These are phyloP conservation scores for Bubalus kerabau DNA, from an alignment of 2,113 vertebrate species.

Conservation along the genomic window DNA sequence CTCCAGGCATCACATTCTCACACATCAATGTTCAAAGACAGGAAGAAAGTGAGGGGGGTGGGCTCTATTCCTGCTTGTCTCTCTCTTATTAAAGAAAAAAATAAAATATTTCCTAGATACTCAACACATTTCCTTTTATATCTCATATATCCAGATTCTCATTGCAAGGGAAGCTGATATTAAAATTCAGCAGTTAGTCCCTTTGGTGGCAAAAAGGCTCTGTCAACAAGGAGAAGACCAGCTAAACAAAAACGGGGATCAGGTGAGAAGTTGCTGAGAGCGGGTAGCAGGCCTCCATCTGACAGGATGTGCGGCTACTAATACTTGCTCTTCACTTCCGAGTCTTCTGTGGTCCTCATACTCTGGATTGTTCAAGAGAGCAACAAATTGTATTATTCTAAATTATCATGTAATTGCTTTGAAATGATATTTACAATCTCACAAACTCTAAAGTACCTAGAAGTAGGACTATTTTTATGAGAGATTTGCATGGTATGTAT, in stretches of 20 bases:
- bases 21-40: neutral
- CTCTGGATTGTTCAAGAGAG: neutral
- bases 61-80: neutral
- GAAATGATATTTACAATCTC: neutral
- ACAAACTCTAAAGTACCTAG: neutral
- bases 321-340: neutral
- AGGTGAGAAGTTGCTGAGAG: neutral
- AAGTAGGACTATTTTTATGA: neutral
- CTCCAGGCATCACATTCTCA: neutral
- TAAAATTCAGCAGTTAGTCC: neutral
- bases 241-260: neutral
- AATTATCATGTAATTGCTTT: neutral
- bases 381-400: neutral
- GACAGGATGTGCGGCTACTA: neutral
- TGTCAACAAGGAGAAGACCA: neutral
- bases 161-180: neutral
- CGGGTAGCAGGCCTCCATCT: neutral
- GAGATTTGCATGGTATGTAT: neutral
- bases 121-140: neutral
- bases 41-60: neutral
- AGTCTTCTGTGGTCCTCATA: neutral
- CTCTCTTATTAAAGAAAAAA: neutral
- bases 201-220: neutral
- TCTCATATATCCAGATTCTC: neutral
- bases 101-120: neutral